Base-by-base conservation (phyloP, 2,888 invertebrate species). In the Nemotelus pantherinus region DNA sequence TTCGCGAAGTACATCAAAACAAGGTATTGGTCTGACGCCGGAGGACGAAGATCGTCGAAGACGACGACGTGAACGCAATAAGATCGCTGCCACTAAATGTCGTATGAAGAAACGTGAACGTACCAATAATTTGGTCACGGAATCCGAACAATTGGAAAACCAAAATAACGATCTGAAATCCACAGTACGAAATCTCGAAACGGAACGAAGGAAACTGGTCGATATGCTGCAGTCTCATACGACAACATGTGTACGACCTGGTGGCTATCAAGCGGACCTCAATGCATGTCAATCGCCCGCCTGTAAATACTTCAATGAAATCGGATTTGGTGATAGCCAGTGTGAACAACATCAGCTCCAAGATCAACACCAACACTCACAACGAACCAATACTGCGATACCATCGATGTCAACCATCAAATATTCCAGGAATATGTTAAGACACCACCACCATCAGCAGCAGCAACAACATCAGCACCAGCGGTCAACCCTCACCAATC, bases 61-160 rank as follows among this genome's bases (percentile, higher is more conserved):
- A 79, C 90, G 95, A 77, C 90, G 97, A 84, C 91, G 97, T 83
- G 97, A 97, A 87, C 90, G 96, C 82, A 97, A 97, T 87, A 97
- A 97, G 89, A 95, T 97, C 81, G 97, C 97, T 74, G 97, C 97
- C 78, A 97, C 97, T 9, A 97, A 97, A 87, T 97, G 97, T 85
- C 92, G 97, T 81, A 91, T 96, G 90, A 97, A 97, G 90, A 97
- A 97, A 86, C 93, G 96, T 57, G 95, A 96, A 85, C 91, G 94
- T 81, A 96, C 95, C 2, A 92, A 93, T 82, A 95, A 95, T 84
- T 88, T 96, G 82, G 93, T 95, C 82, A 92, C 92, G 80, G 96
- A 96, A 88, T 94, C 95, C 74, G 95, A 95, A 87, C 92, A 92
- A 72, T 88, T 96, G 79, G 95, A 96, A 86, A 92, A 91, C 77